Evolutionary conservation across 2,888 invertebrate genomes (phyloP).

Genomic region (Brenthis daphne): DNA sequence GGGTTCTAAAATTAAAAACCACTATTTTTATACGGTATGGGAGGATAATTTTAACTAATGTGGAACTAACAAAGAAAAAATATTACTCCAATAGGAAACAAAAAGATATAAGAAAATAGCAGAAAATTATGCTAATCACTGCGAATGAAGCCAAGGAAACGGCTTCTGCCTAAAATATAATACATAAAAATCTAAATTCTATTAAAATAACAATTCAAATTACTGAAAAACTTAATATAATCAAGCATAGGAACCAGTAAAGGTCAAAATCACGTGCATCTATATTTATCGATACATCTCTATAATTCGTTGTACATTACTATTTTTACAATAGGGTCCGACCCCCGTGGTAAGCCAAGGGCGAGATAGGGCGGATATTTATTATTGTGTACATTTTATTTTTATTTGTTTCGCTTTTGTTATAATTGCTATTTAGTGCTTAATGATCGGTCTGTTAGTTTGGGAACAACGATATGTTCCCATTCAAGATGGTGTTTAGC

Average conservation of each 20-base stretch:
- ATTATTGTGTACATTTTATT: conserved; percentile 71
- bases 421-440: conserved; percentile 62
- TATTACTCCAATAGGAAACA: too few species aligned
- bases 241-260: conserved; percentile 26
- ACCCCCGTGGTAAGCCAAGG: conserved; percentile 60
- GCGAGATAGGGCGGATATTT: conserved; percentile 60
- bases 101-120: too few species aligned
- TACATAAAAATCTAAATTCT: too few species aligned
- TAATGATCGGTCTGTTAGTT: conserved; percentile 58
- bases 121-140: too few species aligned
- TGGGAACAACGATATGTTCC: conserved; percentile 20
- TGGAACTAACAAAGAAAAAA: too few species aligned
- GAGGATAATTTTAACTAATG: too few species aligned
- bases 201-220: too few species aligned
- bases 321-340: conserved; percentile 55
- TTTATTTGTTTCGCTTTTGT: conserved; percentile 69
- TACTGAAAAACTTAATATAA: conserved; percentile 5
- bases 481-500: conserved; percentile 1
- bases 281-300: conserved; percentile 52
- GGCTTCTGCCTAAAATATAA: too few species aligned
- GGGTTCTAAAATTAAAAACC: too few species aligned
- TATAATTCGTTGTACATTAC: conserved; percentile 48
- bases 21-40: too few species aligned
- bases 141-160: too few species aligned
- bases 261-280: conserved; percentile 46